These are phyloP conservation scores for Premnoplex brunnescens DNA, from an alignment of 2,797 vertebrate species.

Conservation along the genomic window DNA sequence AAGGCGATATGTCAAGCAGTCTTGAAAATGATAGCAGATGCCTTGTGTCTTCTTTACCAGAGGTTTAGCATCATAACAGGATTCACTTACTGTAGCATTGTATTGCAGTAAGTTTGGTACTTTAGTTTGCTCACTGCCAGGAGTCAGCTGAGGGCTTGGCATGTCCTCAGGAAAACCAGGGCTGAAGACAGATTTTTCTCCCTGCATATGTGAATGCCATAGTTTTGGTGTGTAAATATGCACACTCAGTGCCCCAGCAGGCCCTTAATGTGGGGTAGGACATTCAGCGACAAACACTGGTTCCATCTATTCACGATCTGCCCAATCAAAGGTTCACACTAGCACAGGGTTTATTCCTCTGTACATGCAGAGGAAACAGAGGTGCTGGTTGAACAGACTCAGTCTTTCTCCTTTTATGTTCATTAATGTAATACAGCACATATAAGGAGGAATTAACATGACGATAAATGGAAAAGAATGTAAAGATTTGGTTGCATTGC, in stretches of 20 bases:
- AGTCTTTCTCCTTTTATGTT: not conserved
- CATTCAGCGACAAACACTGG: not conserved
- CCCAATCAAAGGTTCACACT: rapidly evolving
- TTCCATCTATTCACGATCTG: not conserved
- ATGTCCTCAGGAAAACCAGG: not conserved
- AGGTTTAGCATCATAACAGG: not conserved
- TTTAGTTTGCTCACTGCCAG: not conserved
- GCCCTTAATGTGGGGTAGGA: not conserved
- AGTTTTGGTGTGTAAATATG: not conserved
- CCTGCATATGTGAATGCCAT: not conserved
- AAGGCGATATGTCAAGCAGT: not conserved
- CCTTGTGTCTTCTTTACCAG: not conserved
- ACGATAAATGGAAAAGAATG: not conserved
- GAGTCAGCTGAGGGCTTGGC: not conserved
- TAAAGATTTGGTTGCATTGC: not conserved
- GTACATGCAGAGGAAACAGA: not conserved
- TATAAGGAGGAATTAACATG: not conserved
- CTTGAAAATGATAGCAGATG: not conserved
- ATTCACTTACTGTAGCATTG: not conserved
- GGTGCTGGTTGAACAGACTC: not conserved
- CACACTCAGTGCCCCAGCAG: not conserved
- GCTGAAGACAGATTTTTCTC: not conserved
- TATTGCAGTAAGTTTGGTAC: not conserved
- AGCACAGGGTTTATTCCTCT: not conserved
- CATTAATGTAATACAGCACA: not conserved